Evolutionary conservation across 2,888 invertebrate species (phyloP).

Genomic region (Embidobia sp.): DNA sequence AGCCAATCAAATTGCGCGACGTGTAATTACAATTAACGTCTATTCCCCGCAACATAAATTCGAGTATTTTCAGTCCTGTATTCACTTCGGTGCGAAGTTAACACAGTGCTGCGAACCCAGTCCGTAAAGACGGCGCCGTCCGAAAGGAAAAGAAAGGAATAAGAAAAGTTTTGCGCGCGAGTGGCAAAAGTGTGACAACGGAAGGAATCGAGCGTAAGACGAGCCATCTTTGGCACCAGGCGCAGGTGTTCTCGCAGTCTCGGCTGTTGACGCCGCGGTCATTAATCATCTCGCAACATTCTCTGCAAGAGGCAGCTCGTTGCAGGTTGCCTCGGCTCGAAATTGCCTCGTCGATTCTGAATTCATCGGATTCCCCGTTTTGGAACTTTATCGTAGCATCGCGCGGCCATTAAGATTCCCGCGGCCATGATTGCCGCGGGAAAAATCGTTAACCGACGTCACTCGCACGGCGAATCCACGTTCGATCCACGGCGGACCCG

Average conservation of each 20-base stretch:
- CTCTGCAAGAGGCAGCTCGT: constrained; percentile 55
- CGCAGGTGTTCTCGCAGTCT: constrained; percentile 59
- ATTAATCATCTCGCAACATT: constrained; percentile 63
- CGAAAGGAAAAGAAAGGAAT: constrained; percentile 2
- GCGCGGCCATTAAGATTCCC: constrained; percentile 48
- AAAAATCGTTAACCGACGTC: constrained; percentile 27
- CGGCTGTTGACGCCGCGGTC: constrained; percentile 41
- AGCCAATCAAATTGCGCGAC: no score
- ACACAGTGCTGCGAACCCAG: no score
- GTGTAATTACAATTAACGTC: no score
- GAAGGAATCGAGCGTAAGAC: constrained; percentile 49
- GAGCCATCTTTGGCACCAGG: constrained; percentile 62
- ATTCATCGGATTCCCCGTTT: constrained; percentile 60
- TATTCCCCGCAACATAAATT: no score
- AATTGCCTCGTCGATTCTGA: constrained; percentile 56
- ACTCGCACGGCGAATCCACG: constrained; percentile 8
- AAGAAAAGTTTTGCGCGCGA: constrained; percentile 4
- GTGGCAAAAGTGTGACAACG: constrained; percentile 39
- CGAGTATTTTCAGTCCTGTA: no score
- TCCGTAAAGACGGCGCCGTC: constrained; percentile 15
- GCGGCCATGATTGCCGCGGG: constrained; percentile 18
- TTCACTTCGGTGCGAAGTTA: no score
- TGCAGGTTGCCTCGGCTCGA: constrained; percentile 46
- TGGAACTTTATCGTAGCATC: constrained; percentile 60
- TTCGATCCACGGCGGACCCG: background rate